Evolutionary conservation across 2,888 invertebrate species (phyloP).

Genomic region (Seira ritae): DNA sequence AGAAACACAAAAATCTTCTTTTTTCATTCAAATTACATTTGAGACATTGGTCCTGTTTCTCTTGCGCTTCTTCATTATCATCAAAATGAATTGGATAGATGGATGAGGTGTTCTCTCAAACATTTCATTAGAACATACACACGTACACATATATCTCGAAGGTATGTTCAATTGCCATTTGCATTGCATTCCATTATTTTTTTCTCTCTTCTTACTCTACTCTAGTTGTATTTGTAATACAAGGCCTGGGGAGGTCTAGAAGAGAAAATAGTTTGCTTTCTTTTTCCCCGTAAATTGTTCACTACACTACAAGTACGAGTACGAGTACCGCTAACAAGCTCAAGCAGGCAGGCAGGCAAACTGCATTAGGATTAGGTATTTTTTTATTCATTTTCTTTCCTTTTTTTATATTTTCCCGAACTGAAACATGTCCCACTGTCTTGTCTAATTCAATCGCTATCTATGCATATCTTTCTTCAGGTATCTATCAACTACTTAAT

Average conservation of each 20-base stretch:
- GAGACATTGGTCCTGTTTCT: conserved; percentile 32
- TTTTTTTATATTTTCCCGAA: too few species aligned
- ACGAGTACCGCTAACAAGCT: conserved; percentile 30
- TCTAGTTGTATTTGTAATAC: conserved; percentile 20
- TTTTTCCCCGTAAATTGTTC: neutral
- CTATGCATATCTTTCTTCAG: conserved; percentile 8
- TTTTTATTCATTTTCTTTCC: conserved; percentile 43
- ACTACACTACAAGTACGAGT: neutral
- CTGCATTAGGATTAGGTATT: too few species aligned
- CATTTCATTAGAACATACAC: conserved; percentile 38
- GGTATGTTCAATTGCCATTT: conserved; percentile 10
- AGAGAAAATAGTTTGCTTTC: conserved; percentile 5
- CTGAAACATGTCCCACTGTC: conserved; percentile 3
- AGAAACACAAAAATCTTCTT: conserved; percentile 31
- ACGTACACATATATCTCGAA: conserved; percentile 23
- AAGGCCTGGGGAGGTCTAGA: neutral
- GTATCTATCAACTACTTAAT: conserved; percentile 10
- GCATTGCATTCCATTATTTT: neutral
- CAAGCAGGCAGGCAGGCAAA: too few species aligned
- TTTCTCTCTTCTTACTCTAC: conserved; percentile 23
- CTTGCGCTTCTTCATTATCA: neutral
- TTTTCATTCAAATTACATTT: conserved; percentile 33
- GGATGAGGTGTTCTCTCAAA: conserved; percentile 46
- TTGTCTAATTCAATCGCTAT: conserved; percentile 16
- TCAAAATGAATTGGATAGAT: conserved; percentile 34